These are phyloP conservation scores for Colius striatus DNA, from an alignment of 2,113 vertebrate genomes.

Conservation along the genomic window DNA sequence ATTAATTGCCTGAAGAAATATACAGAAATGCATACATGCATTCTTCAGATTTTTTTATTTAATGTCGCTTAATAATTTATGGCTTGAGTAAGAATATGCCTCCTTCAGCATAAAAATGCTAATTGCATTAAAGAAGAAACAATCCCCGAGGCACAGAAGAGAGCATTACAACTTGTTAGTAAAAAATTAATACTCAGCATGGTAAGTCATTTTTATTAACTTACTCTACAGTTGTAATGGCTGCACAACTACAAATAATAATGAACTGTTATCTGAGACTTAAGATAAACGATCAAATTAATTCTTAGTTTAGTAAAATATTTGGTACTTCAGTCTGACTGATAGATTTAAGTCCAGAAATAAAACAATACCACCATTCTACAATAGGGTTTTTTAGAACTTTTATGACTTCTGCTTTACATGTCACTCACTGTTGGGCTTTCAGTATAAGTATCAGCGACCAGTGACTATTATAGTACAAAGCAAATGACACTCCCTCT, in stretches of 20 bases:
- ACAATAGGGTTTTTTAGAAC: not conserved
- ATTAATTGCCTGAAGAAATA: constrained; percentile 57
- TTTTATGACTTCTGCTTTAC: not conserved
- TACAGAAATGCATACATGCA: not conserved
- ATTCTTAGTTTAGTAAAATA: not conserved
- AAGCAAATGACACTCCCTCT: not conserved
- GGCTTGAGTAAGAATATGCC: constrained; percentile 26
- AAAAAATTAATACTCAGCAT: constrained; percentile 37
- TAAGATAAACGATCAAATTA: not conserved
- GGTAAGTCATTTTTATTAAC: constrained; percentile 57
- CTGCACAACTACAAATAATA: not conserved
- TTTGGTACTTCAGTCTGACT: not conserved
- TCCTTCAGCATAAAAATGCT: constrained; percentile 61
- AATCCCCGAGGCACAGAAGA: constrained; percentile 10
- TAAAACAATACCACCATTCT: not conserved
- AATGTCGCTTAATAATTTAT: constrained; percentile 49
- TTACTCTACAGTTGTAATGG: not conserved
- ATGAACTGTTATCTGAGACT: not conserved
- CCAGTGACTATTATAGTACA: not conserved
- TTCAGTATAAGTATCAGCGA: not conserved
- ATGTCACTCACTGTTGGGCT: not conserved
- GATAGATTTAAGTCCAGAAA: not conserved
- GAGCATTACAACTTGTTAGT: constrained; percentile 23
- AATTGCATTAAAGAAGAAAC: constrained; percentile 51
- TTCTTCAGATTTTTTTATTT: constrained; percentile 41